These are phyloP conservation scores for Caradrina kadenii DNA, from an alignment of 2,888 invertebrate species.

Conservation along the genomic window DNA sequence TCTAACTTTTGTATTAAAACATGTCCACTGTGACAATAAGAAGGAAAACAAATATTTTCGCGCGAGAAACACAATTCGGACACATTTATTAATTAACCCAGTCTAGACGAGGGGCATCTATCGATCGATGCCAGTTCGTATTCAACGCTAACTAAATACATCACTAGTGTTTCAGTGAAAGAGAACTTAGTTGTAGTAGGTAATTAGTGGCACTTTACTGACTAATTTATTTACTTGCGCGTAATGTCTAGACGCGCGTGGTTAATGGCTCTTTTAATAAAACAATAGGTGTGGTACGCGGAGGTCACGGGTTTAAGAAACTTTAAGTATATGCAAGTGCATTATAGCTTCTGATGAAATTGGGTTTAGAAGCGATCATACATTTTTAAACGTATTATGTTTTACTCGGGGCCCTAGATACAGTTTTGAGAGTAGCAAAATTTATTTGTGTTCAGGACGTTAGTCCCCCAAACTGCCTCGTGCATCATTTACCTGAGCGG, in stretches of 20 bases:
- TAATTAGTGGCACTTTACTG: conserved; percentile 81
- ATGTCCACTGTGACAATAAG: conserved; percentile 61
- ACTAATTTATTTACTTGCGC: conserved; percentile 84
- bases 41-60: conserved; percentile 67
- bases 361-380: conserved; percentile 50
- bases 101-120: conserved; percentile 73
- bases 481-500: conserved; percentile 89
- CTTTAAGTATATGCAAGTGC: conserved; percentile 58
- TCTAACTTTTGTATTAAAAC: conserved; percentile 59
- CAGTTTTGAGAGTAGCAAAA: conserved; percentile 42
- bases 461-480: conserved; percentile 84
- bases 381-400: background rate
- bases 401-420: conserved; percentile 12
- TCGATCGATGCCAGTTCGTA: conserved; percentile 69
- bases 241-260: conserved; percentile 81
- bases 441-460: conserved; percentile 54
- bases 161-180: conserved; percentile 73
- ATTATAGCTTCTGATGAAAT: conserved; percentile 53
- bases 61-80: conserved; percentile 67
- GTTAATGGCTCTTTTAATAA: conserved; percentile 79
- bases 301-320: conserved; percentile 68
- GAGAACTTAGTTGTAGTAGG: conserved; percentile 76
- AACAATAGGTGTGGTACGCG: conserved; percentile 75
- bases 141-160: conserved; percentile 70
- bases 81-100: conserved; percentile 77